A percentile compares a stretch with the other conserved stretches of the same genome.
These are phyloP conservation scores for Dicrurus megarhynchus DNA, from an alignment of 2,113 vertebrate species.

Conservation along the genomic window DNA sequence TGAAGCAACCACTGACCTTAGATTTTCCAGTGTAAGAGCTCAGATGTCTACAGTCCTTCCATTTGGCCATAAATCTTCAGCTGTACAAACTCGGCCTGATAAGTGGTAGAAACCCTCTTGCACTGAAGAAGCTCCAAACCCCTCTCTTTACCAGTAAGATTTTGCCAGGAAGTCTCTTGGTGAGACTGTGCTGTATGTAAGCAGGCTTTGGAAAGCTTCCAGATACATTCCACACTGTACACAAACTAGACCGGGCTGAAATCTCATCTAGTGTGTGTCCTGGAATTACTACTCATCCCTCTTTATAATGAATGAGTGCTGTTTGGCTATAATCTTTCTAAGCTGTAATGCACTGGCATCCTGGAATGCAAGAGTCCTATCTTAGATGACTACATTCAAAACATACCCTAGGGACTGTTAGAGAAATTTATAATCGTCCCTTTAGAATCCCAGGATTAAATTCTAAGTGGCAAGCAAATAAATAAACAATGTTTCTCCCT, in stretches of 20 bases:
- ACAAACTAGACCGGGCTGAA: background rate
- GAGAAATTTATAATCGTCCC: conserved; percentile 47
- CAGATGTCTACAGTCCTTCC: background rate
- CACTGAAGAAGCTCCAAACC: background rate
- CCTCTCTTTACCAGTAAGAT: background rate
- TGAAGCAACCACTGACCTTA: background rate
- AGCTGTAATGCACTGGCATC: conserved; percentile 12
- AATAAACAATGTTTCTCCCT: conserved; percentile 54
- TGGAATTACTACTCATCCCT: background rate
- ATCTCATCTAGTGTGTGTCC: background rate
- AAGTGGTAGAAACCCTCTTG: background rate
- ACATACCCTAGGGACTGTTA: conserved; percentile 27
- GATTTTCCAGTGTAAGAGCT: background rate
- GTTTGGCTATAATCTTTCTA: conserved; percentile 20
- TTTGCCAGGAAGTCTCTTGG: background rate
- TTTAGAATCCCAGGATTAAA: conserved; percentile 45
- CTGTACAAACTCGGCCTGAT: fast-evolving
- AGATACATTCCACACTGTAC: background rate
- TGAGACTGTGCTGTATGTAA: background rate
- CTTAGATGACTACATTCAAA: conserved; percentile 26
- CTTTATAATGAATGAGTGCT: conserved; percentile 37
- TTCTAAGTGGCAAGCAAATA: conserved; percentile 53
- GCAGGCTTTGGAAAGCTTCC: background rate
- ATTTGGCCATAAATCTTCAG: background rate
- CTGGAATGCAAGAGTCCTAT: conserved; percentile 8